Base-by-base conservation (phyloP, 1,140 invertebrate species). In the Ostrea denselamellosa region DNA sequence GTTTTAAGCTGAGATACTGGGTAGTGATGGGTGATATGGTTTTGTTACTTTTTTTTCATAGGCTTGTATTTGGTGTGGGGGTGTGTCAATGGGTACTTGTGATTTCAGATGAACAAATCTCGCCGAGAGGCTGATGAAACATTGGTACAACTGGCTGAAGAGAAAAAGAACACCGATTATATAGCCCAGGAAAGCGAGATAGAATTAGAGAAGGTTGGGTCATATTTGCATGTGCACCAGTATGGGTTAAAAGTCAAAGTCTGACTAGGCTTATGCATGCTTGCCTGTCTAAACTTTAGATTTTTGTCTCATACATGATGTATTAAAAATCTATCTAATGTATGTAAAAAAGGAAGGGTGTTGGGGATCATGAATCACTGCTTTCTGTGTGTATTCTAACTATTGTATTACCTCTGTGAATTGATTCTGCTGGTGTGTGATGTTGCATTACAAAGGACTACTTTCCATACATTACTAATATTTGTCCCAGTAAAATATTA, bases 181-280 rank as follows among this genome's bases (percentile, higher is more conserved):
- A 65, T 93, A 0, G 91, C 92, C 77, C 89, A 91, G 86, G 94
- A 93, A 19, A 91, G 92, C 52, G 92, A 94, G 83, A 56, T 87
- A 77, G 94, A 94, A 89, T 91, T 95, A 84, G 94, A 95, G 86
- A 94, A 93, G 93, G 93, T 94, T 89, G 90, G 92, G 71, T 14
- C 25, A 68, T 22, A 71, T 44, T n/a, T 28, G 81, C 56, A 54
- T 83, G 82, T 83, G 22, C 12, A 77, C 28, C 25, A 77, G 28
- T 25, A 77, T 28, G 68, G 68, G 68, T 77, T 34, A 77, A 62
- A 77, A 77, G 68, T 77, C 25, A 77, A 77, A 77, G 68, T 77
- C 28, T 77, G 25, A 34, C 8, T 28, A 28, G 28, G 28, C 58
- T 12, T 62, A 77, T 14, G 14, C 2, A 28, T 77, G 8, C 28